Conservation (phyloP, 2,888 invertebrate species). For the Pyrrhosoma nymphula region DNA sequence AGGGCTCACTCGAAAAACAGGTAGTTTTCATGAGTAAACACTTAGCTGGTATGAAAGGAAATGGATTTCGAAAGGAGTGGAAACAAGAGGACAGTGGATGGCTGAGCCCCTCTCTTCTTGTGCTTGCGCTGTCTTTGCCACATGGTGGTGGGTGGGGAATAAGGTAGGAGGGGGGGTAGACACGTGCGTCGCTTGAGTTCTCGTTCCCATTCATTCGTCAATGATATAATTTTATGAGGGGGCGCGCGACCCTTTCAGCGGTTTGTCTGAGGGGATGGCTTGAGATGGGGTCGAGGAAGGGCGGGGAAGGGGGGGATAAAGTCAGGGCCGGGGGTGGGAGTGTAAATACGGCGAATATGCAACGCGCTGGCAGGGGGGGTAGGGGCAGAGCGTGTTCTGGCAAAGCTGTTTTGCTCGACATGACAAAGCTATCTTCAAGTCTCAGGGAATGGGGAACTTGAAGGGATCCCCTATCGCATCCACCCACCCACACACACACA, state of each 20-base stretch:
- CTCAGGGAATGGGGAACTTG: neutral
- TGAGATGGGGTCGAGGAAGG: neutral
- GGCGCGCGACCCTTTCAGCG: neutral
- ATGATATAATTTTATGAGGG: neutral
- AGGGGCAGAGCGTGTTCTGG: neutral
- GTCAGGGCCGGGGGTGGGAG: neutral
- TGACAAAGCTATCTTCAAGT: conserved; percentile 39
- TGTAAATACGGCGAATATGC: conserved; percentile 12
- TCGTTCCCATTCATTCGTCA: conserved; percentile 15
- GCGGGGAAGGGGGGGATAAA: neutral
- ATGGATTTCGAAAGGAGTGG: too few relatives aligned
- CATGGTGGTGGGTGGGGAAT: too few relatives aligned
- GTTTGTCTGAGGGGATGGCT: neutral
- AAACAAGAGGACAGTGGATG: too few relatives aligned
- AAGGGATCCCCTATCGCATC: neutral
- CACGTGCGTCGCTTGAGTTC: neutral
- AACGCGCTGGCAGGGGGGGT: too few relatives aligned
- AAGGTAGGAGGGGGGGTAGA: too few relatives aligned
- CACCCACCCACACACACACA: neutral
- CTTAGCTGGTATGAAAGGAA: too few relatives aligned
- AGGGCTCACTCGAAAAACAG: too few relatives aligned
- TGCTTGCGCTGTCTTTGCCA: too few relatives aligned
- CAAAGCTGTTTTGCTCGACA: conserved; percentile 12
- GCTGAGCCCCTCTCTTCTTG: too few relatives aligned
- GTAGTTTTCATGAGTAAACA: too few relatives aligned